A percentile compares a stretch with the other conserved stretches of the same genome.
phyloP scores from a whole-genome alignment of 2,797 vertebrate species.

The Falco naumanni region DNA sequence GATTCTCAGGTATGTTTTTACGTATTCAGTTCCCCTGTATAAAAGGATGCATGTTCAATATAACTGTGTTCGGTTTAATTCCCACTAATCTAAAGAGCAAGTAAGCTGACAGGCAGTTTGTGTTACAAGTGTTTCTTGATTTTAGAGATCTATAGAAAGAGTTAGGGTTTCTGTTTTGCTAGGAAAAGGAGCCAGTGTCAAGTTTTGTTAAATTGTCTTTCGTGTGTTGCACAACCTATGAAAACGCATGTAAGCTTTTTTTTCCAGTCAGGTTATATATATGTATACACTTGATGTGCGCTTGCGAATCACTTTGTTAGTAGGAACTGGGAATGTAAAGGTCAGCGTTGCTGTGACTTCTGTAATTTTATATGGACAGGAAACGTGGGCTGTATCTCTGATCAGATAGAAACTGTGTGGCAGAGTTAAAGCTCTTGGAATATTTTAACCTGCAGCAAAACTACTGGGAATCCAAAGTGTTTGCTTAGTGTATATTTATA shows the following conservation, averaged over 20 bases:
- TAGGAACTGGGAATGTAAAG: neutral
- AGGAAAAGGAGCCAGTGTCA: neutral
- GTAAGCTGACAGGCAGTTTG: neutral
- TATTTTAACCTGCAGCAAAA: neutral
- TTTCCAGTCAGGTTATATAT: neutral
- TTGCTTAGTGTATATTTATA: neutral
- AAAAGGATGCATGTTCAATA: neutral
- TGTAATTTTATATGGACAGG: neutral
- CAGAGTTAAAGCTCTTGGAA: neutral
- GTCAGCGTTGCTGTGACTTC: neutral
- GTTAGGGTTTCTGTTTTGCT: neutral
- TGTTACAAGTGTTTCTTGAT: neutral
- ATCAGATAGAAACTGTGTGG: fast-evolving
- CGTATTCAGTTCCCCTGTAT: fast-evolving
- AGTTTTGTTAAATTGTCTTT: neutral
- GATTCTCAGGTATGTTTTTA: neutral
- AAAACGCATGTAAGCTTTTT: neutral
- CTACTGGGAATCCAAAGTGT: neutral
- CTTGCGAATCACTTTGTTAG: neutral
- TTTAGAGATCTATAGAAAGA: neutral
- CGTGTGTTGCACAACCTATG: fast-evolving
- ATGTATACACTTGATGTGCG: fast-evolving
- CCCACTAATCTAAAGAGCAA: neutral
- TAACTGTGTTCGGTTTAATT: neutral
- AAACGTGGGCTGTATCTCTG: neutral